These are phyloP conservation scores for Catotricha subobsoleta DNA, from an alignment of 2,888 invertebrate genomes.

Conservation along the genomic window DNA sequence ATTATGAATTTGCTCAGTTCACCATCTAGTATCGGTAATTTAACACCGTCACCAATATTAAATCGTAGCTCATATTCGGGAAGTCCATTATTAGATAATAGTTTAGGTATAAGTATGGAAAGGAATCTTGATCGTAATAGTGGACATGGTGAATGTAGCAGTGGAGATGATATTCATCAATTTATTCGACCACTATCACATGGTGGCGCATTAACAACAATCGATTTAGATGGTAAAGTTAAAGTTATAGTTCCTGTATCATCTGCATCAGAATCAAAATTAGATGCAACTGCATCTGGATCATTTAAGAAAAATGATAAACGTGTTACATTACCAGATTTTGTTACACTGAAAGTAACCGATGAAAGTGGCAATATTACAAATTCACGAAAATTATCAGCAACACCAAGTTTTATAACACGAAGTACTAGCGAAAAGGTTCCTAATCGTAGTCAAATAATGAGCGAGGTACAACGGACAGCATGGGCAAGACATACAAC, in stretches of 20 bases:
- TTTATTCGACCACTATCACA: conserved; percentile 49
- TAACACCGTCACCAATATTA: conserved; percentile 26
- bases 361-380: conserved; percentile 32
- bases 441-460: conserved; percentile 67
- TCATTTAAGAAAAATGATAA: conserved; percentile 5
- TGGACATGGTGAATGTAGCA: conserved; percentile 24
- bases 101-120: conserved; percentile 21
- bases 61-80: conserved; percentile 27
- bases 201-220: conserved; percentile 40
- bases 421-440: conserved; percentile 73
- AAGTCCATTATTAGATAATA: conserved; percentile 19
- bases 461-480: conserved; percentile 63
- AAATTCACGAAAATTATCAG: conserved; percentile 30
- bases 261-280: conserved; percentile 16
- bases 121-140: conserved; percentile 18
- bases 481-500: conserved; percentile 80
- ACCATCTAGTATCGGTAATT: conserved; percentile 17
- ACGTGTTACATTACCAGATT: conserved; percentile 21
- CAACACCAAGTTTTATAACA: conserved; percentile 46
- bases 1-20: conserved; percentile 24
- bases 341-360: conserved; percentile 38
- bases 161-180: conserved; percentile 30
- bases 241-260: conserved; percentile 41
- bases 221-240: conserved; percentile 40
- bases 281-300: conserved; percentile 16